phyloP scores from a whole-genome alignment of 2,113 vertebrate genomes.

The Corapipo altera region DNA sequence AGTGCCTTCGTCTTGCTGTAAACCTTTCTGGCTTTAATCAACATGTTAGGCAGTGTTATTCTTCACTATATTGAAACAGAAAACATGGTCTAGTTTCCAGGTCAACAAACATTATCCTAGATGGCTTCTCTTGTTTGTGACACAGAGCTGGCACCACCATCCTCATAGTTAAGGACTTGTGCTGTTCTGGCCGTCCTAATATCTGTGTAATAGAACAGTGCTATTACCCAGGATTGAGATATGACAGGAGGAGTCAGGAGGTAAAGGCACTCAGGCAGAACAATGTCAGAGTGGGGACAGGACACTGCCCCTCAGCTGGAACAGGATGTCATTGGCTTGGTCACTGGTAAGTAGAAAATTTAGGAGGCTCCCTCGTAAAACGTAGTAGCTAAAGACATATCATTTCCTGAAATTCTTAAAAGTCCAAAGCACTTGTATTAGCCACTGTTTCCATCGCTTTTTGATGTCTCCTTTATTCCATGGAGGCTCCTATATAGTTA shows the following conservation, averaged over 20 bases:
- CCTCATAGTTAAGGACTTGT: not conserved
- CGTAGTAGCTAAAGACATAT: not conserved
- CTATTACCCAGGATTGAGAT: not conserved
- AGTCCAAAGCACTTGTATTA: not conserved
- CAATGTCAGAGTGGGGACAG: fast-evolving
- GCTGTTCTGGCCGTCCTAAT: not conserved
- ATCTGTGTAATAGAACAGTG: not conserved
- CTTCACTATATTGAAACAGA: not conserved
- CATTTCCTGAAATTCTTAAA: not conserved
- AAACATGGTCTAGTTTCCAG: not conserved
- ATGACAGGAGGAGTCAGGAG: not conserved
- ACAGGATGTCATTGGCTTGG: not conserved
- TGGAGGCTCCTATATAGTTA: not conserved
- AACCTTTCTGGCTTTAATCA: not conserved
- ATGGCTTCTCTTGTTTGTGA: not conserved
- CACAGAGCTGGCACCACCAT: not conserved
- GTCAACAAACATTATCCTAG: not conserved
- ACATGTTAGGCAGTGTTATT: not conserved
- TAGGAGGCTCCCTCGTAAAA: not conserved
- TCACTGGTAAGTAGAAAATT: not conserved
- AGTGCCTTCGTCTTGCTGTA: not conserved
- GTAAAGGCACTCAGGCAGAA: not conserved
- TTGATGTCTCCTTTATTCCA: not conserved
- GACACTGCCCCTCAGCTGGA: not conserved
- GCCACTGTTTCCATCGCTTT: not conserved